A percentile compares a stretch with the other conserved stretches of the same genome.
These are phyloP conservation scores for Antennarius maculatus DNA, from an alignment of 2,797 vertebrate genomes.

Conservation along the genomic window DNA sequence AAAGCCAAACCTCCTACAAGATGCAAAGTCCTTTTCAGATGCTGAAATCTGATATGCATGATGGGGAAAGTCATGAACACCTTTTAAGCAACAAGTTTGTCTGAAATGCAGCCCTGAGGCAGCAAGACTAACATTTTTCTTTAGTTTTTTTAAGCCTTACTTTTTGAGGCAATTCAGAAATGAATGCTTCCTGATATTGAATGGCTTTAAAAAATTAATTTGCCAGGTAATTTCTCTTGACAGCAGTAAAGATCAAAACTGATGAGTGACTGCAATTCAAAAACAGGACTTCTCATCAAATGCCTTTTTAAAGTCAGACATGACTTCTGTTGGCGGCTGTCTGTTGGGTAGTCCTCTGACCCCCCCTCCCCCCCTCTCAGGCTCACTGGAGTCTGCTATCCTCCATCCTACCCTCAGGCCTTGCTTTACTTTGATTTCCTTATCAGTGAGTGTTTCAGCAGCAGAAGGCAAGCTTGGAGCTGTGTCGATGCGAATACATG, in stretches of 20 bases:
- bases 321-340: constrained; percentile 23
- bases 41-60: constrained; percentile 32
- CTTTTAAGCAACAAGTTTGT: constrained; percentile 32
- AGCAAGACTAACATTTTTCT: constrained; percentile 39
- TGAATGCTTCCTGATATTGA: constrained; percentile 42
- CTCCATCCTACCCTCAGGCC: constrained; percentile 54
- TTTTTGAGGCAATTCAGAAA: constrained; percentile 39
- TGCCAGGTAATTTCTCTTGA: constrained; percentile 53
- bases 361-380: constrained; percentile 24
- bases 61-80: background rate
- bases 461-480: constrained; percentile 25
- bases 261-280: constrained; percentile 58
- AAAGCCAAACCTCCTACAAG: constrained; percentile 31
- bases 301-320: constrained; percentile 54
- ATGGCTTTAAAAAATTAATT: constrained; percentile 28
- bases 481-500: constrained; percentile 24
- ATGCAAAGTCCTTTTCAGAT: constrained; percentile 12
- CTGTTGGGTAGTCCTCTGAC: constrained; percentile 55
- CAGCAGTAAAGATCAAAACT: constrained; percentile 47
- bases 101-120: constrained; percentile 9
- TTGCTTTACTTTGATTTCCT: constrained; percentile 62
- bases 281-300: constrained; percentile 58
- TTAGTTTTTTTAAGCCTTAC: background rate
- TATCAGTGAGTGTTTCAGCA: constrained; percentile 49
- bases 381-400: constrained; percentile 27